Conservation (phyloP, 2,888 invertebrate species). For the Gryllus longicercus region DNA sequence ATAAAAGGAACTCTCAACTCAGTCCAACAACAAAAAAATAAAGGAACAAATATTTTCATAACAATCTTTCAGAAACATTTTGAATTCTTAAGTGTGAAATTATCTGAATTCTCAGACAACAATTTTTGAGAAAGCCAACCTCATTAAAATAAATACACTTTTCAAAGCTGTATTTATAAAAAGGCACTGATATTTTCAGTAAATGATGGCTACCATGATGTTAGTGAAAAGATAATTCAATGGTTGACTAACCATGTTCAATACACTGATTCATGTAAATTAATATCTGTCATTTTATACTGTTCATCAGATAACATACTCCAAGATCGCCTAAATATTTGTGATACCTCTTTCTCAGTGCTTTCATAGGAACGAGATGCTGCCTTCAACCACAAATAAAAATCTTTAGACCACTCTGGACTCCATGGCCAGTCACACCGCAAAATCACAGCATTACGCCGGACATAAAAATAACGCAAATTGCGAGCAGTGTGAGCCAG, state of each 20-base stretch:
- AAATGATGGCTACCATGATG: no score
- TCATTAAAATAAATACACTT: no score
- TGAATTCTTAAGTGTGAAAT: no score
- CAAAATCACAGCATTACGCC: conserved; percentile 68
- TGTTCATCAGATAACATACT: conserved; percentile 62
- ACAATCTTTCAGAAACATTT: no score
- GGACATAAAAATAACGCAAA: conserved; percentile 60
- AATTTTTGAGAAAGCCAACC: no score
- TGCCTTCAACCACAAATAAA: conserved; percentile 61
- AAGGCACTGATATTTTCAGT: no score
- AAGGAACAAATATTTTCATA: no score
- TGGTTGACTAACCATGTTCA: neutral
- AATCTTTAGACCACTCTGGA: conserved; percentile 65
- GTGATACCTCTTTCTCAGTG: conserved; percentile 66
- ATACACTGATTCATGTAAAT: conserved; percentile 25
- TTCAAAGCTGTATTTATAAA: no score
- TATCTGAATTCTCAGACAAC: no score
- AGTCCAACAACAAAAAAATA: no score
- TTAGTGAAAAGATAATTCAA: no score
- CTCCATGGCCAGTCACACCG: conserved; percentile 65
- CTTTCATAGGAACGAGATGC: conserved; percentile 61
- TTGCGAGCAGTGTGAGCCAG: conserved; percentile 63
- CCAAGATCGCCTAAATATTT: conserved; percentile 66
- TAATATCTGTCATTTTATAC: conserved; percentile 48
- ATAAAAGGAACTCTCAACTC: no score